Evolutionary conservation across 1,140 invertebrate genomes (phyloP).

Genomic region (Drosophila baimaii): DNA sequence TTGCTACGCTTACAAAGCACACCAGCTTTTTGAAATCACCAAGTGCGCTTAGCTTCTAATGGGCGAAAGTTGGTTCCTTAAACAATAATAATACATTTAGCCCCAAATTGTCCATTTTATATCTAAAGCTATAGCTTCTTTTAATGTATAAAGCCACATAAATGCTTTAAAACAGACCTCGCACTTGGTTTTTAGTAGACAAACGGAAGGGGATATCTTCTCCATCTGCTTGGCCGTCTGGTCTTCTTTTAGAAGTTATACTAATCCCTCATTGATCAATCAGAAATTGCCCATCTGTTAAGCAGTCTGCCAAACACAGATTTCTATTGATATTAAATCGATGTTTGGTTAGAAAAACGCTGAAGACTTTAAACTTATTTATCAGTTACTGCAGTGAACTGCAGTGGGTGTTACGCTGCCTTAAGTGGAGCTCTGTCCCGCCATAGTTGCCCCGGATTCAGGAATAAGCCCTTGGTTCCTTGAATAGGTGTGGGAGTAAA

Average conservation of each 20-base stretch:
- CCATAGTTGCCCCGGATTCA: too few relatives aligned
- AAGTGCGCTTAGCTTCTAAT: slow-evolving; percentile 9
- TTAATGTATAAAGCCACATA: slow-evolving; percentile 7
- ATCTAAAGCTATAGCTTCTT: slow-evolving; percentile 8
- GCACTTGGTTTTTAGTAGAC: not conserved
- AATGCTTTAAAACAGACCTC: slow-evolving; percentile 2
- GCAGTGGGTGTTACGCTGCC: too few relatives aligned
- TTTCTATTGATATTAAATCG: not conserved
- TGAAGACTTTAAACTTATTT: too few relatives aligned
- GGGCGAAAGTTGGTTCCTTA: not conserved
- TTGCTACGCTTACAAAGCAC: slow-evolving; percentile 14
- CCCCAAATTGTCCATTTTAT: not conserved
- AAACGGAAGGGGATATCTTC: too few relatives aligned
- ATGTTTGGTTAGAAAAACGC: too few relatives aligned
- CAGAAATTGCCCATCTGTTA: too few relatives aligned
- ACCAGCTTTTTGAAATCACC: slow-evolving; percentile 1
- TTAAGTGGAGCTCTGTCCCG: too few relatives aligned
- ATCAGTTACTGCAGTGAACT: too few relatives aligned
- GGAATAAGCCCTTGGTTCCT: too few relatives aligned
- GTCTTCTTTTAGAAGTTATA: not conserved
- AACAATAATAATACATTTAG: not conserved
- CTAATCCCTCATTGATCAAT: not conserved
- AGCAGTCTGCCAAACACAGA: too few relatives aligned
- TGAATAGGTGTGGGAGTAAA: too few relatives aligned
- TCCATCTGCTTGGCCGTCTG: not conserved